A percentile compares a stretch with the other conserved stretches of the same genome.
Conservation (phyloP, 2,797 vertebrate genomes). For the Scomberomorus guttatus region DNA sequence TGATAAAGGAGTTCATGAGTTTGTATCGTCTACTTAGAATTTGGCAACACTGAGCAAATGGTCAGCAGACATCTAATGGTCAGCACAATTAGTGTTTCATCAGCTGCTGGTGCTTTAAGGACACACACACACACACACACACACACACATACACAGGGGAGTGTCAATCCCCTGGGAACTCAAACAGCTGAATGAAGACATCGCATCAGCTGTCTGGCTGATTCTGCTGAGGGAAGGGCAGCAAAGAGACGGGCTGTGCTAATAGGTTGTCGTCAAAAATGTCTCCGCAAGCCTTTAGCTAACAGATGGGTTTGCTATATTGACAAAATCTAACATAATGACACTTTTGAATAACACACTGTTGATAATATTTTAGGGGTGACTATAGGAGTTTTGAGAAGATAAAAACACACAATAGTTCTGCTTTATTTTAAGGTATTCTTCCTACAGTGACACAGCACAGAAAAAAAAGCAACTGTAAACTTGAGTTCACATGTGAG, state of each 20-base stretch:
- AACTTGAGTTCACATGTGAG: background rate
- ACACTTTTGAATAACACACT: background rate
- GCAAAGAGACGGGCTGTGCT: conserved; percentile 19
- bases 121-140: conserved; percentile 36
- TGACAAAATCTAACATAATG: background rate
- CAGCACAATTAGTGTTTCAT: conserved; percentile 78
- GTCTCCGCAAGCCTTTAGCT: background rate
- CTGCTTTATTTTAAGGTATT: no score
- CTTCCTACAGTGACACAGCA: no score
- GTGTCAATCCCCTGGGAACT: conserved; percentile 57
- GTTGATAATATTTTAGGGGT: background rate
- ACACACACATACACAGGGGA: conserved; percentile 30
- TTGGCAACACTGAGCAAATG: conserved; percentile 61
- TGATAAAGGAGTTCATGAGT: conserved; percentile 16
- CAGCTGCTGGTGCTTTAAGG: conserved; percentile 71
- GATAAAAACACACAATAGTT: background rate
- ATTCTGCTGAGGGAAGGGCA: conserved; percentile 59
- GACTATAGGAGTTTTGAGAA: background rate
- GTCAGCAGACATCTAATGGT: conserved; percentile 64
- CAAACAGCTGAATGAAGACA: conserved; percentile 77
- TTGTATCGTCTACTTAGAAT: conserved; percentile 20
- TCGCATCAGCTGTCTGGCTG: conserved; percentile 72
- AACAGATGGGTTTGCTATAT: background rate
- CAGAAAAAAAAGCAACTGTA: background rate
- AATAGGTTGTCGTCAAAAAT: conserved; percentile 17